Conservation (phyloP, 2,888 invertebrate species). For the Esperia sulphurella region DNA sequence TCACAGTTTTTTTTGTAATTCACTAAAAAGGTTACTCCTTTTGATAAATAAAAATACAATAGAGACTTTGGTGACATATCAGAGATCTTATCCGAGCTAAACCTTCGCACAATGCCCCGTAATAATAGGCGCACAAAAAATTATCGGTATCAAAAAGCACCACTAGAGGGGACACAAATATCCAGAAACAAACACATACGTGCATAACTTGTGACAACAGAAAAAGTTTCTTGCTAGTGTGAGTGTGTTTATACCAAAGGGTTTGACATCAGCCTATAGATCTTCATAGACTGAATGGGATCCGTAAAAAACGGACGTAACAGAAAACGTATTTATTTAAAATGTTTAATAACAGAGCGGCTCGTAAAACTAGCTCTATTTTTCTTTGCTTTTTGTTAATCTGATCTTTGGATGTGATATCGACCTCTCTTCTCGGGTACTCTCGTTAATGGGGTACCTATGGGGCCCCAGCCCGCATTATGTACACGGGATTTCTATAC, state of each 20-base stretch:
- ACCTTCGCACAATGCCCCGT: conserved; percentile 69
- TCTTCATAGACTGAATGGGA: conserved; percentile 57
- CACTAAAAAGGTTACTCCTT: conserved; percentile 64
- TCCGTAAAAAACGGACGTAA: conserved; percentile 57
- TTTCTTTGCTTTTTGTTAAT: conserved; percentile 68
- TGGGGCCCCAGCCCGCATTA: conserved; percentile 71
- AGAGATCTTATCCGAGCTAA: conserved; percentile 73
- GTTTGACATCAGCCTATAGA: conserved; percentile 53
- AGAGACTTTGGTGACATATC: conserved; percentile 70
- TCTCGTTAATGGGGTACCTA: conserved; percentile 76
- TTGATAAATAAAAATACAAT: conserved; percentile 56
- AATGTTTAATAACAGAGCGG: conserved; percentile 74
- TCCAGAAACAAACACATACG: conserved; percentile 55
- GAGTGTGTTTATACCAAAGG: conserved; percentile 60
- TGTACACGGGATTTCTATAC: conserved; percentile 64
- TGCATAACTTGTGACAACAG: conserved; percentile 53
- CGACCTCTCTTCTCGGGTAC: conserved; percentile 63
- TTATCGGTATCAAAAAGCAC: conserved; percentile 73
- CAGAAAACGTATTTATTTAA: conserved; percentile 62
- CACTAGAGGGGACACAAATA: conserved; percentile 69
- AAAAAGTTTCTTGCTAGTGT: conserved; percentile 51
- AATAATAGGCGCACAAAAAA: conserved; percentile 74
- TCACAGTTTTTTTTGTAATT: conserved; percentile 47
- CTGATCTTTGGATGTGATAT: conserved; percentile 72
- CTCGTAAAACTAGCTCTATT: conserved; percentile 68